Percentiles rank a stretch among this genome's conserved stretches.
Evolutionary conservation across 2,113 vertebrate species (phyloP).

Genomic region (Falco punctatus): DNA sequence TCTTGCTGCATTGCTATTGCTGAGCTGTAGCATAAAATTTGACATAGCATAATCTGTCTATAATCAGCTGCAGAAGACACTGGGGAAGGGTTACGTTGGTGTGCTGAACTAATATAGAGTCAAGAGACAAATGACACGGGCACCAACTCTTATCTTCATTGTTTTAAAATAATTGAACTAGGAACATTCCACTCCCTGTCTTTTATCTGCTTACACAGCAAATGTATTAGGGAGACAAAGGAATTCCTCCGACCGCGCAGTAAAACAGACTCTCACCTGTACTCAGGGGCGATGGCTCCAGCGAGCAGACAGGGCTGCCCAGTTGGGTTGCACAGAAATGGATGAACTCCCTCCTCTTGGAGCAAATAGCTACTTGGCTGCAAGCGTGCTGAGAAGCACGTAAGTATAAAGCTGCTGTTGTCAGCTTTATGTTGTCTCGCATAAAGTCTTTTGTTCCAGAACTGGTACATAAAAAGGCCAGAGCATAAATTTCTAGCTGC

Average conservation of each 20-base stretch:
- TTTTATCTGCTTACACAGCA: background rate
- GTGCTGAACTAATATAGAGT: background rate
- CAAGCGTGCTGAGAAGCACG: background rate
- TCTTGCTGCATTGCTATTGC: background rate
- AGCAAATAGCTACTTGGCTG: background rate
- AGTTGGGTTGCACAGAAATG: background rate
- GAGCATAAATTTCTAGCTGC: constrained; percentile 1
- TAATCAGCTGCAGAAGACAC: background rate
- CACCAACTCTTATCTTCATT: background rate
- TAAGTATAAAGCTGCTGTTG: background rate
- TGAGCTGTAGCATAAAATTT: background rate
- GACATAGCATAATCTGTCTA: background rate
- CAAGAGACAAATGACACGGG: background rate
- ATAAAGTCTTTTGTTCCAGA: background rate
- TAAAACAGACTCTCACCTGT: background rate
- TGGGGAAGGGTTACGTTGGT: background rate
- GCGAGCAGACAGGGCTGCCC: background rate
- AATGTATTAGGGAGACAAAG: background rate
- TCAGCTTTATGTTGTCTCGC: background rate
- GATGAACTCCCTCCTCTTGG: background rate
- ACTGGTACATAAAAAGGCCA: constrained; percentile 1
- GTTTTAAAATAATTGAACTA: background rate
- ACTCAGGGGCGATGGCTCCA: background rate
- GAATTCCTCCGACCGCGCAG: rapidly evolving
- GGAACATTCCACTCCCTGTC: background rate